Base-by-base conservation (phyloP, 92 coral and sea anemone species). In the Porites cylindrica region DNA sequence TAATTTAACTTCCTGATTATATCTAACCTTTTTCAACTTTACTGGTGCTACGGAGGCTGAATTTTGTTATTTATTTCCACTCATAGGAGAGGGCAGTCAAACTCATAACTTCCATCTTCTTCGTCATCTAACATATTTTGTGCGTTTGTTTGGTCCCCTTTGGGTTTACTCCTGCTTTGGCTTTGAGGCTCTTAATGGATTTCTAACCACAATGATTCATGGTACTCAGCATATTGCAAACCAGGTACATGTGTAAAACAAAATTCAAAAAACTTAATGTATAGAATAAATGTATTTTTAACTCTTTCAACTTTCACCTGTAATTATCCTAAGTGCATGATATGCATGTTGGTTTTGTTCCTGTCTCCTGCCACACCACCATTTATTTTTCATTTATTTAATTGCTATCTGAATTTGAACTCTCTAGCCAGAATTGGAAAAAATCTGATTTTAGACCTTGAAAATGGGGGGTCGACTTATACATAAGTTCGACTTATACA, bases 161-260 rank as follows among this genome's bases (percentile, higher is more conserved):
- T 89, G 88, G 85, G 92, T 73, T 24, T 88, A 80, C 68, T 88
- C 91, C 61, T 88, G 91, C 73, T 88, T 88, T 72, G 86, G 82
- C 43, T 89, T 82, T 70, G 92, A 89, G 59, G 83, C 92, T 9
- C 88, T 89, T 11, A 89, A 89, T 89, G 92, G 92, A 11, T 82
- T 83, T 51, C 58, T 89, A 66, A 83, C 56, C 38, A 82, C 88
- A 9, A 72, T 89, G 88, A 83, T 89, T 62, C 92, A 83, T 89
- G 92, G 92, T 0, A 89, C 88, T 54, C 84, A 63, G 76, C 92
- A 83, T 24, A 78, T 90, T 70, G 38, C 86, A n/a, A 77, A 66
- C 3, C 92, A 89, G 92, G 92, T 83, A 54, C n/a, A 70, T n/a
- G 5, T 1, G 12, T 4, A 60, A 60, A 60, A 52, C 58, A 52